These are phyloP conservation scores for Alexandromys fortis DNA, from an alignment of 2,113 vertebrate genomes.

Conservation along the genomic window DNA sequence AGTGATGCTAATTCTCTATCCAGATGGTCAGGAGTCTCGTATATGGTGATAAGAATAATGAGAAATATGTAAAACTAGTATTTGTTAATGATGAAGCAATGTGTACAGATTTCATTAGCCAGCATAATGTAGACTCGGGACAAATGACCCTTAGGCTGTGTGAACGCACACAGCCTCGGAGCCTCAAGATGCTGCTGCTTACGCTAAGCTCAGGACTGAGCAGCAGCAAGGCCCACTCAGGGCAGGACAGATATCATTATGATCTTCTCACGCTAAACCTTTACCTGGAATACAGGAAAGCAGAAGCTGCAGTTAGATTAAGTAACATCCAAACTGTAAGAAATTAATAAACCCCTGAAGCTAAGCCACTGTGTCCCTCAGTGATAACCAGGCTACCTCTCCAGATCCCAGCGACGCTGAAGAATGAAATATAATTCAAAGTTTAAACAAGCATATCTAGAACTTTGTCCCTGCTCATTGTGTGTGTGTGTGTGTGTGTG, in stretches of 20 bases:
- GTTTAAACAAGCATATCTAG: background rate
- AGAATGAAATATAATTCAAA: background rate
- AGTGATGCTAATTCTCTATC: conserved; percentile 50
- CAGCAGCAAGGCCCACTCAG: background rate
- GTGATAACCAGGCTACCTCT: background rate
- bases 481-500: no score
- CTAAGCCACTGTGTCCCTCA: background rate
- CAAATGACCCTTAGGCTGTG: background rate
- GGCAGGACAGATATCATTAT: background rate
- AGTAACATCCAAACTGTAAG: background rate
- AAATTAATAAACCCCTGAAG: background rate
- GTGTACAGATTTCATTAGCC: conserved; percentile 28
- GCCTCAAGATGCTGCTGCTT: background rate
- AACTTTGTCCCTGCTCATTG: background rate
- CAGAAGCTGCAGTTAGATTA: background rate
- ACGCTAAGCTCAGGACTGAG: conserved; percentile 8
- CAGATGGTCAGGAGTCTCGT: conserved; percentile 43
- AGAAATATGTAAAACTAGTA: conserved; percentile 21
- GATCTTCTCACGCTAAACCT: background rate
- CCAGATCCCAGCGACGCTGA: background rate
- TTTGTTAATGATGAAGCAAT: conserved; percentile 18
- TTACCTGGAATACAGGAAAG: background rate
- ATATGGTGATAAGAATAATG: background rate
- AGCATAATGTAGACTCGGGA: background rate
- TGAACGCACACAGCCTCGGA: background rate